phyloP scores from a whole-genome alignment of 2,113 vertebrate genomes.

The Campylorhamphus procurvoides region DNA sequence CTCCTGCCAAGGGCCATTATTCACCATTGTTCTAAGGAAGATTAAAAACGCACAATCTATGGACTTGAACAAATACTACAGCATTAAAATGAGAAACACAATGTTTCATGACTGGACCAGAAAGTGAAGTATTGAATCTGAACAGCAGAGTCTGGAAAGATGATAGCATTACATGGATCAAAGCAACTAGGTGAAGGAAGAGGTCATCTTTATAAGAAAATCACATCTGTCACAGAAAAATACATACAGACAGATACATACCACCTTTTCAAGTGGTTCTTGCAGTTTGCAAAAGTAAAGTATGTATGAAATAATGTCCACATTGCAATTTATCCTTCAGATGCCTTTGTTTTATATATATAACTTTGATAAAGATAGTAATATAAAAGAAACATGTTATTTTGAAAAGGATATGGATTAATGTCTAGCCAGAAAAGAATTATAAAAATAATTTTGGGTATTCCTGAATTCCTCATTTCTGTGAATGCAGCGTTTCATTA shows the following conservation, averaged over 20 bases:
- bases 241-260: neutral
- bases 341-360: neutral
- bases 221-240: neutral
- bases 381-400: neutral
- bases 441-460: neutral
- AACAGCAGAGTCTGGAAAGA: conserved; percentile 6
- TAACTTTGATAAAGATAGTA: neutral
- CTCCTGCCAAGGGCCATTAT: conserved; percentile 83
- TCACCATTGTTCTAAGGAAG: conserved; percentile 80
- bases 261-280: neutral
- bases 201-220: neutral
- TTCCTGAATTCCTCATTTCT: neutral
- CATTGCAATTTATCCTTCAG: neutral
- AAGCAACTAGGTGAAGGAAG: neutral
- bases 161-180: neutral
- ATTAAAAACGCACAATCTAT: conserved; percentile 80
- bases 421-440: neutral
- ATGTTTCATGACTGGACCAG: conserved; percentile 55
- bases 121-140: conserved; percentile 43
- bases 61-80: conserved; percentile 75
- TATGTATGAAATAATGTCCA: neutral
- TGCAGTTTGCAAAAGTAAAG: neutral
- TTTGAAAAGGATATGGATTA: neutral
- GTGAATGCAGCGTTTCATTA: neutral
- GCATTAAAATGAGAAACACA: conserved; percentile 72